Conservation (phyloP, 1,140 invertebrate genomes). For the Drosophila prosaltans region DNA sequence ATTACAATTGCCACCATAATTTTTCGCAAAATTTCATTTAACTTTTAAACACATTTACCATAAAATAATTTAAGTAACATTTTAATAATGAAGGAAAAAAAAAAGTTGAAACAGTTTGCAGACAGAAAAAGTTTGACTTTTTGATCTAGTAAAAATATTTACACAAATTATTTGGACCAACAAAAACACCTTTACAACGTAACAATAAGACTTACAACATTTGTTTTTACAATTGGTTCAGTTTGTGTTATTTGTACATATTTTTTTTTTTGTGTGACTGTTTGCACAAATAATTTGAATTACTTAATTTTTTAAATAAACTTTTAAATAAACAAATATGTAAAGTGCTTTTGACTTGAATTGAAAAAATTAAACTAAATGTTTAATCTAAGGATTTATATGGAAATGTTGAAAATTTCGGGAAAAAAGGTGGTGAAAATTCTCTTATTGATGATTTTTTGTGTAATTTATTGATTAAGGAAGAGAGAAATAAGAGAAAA, state of each 20-base stretch:
- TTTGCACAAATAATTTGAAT: conserved; percentile 4
- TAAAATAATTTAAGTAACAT: too few relatives aligned
- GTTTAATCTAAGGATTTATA: too few relatives aligned
- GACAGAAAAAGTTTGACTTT: background rate
- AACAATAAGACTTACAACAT: background rate
- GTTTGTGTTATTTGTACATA: background rate
- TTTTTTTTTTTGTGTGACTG: background rate
- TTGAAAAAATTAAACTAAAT: background rate
- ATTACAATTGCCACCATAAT: background rate
- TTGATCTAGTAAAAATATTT: background rate
- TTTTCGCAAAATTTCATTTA: background rate
- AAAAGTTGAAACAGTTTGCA: background rate
- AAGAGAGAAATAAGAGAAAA: too few relatives aligned
- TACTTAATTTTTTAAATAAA: conserved; percentile 1
- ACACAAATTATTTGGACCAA: conserved; percentile 6
- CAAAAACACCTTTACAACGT: background rate
- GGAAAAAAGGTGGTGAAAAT: too few relatives aligned
- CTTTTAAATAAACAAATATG: background rate
- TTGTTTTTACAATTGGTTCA: background rate
- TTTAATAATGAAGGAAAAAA: background rate
- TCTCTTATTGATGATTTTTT: too few relatives aligned
- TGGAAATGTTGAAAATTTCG: too few relatives aligned
- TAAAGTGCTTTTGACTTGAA: background rate
- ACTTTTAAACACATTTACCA: background rate
- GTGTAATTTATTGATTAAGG: too few relatives aligned